Evolutionary conservation across 1,140 invertebrate species (phyloP), one percentile per base, ranked within the genome.

Genomic region (Maconellicoccus hirsutus): DNA sequence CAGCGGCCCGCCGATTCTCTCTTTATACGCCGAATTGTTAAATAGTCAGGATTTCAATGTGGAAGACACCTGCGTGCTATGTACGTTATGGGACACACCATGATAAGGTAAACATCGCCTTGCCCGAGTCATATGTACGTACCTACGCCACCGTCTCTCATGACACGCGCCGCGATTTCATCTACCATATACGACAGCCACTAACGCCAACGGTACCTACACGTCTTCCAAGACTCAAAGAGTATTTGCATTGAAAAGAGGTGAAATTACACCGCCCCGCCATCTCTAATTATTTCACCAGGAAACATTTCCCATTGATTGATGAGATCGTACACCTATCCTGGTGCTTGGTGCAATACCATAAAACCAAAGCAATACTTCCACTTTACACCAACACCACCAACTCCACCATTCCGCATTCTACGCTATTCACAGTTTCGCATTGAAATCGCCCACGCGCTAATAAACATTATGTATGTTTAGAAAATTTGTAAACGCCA

Each of bases 1-100:
- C 21, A 16, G 25, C 42, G 42, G 21, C 7, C 10, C 61, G 8
- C 10, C 21, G 21, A 16, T 66, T 66, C 25, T 66, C 21, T 59
- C 21, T 59, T 59, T 59, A 19, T 16, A n/a, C 52, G 16, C n/a
- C 61, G 61, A 66, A 66, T 66, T 66, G 61, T 59, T 59, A 22
- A 59, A 59, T 66, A 66, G 61, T 66, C 25, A 66, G 61, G 61
- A 66, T 66, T 66, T 66, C 25, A 8, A 52, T 52, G n/a, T 19
- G 42, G 61, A 66, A 66, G 61, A 66, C 61, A 66, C 61, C 61
- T 66, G 61, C 61, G 16, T 25, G 10, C 61, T 12, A 12, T 26
- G 61, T 26, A 26, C 61, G 10, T 59, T 59, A 19, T 59, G 61
- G 25, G 61, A 66, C 61, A 66, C 10, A 19, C 21, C 19, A 12